Evolutionary conservation across 2,797 vertebrate species (phyloP), one percentile per base, ranked within the genome.

Genomic region (Falco novaeseelandiae): DNA sequence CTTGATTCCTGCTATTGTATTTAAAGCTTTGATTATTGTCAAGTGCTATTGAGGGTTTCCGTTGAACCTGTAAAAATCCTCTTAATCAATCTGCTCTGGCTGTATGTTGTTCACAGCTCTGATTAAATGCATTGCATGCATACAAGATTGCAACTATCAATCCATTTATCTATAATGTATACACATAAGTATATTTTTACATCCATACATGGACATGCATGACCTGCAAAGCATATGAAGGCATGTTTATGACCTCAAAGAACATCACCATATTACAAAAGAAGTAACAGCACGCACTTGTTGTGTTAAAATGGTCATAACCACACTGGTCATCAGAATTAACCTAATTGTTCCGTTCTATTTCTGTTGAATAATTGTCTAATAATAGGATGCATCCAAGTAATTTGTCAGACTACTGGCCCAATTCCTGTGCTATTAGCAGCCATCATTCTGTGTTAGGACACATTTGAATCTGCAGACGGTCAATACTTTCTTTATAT

Each of bases 11-110:
- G 94, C 90, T 94, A 93, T 91, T 96, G 91, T 93, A 94, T 95
- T 97, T 97, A 97, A 97, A 97, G 88, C 83, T 97, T 95, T 97
- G 96, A 96, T 98, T 97, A 96, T 97, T 93, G 89, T 95, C 92
- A 95, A 97, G 79, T 86, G 76, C 83, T 95, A 61, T 22, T 87
- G 90, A 93, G 83, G 51, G 46, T 89, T 96, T 97, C 95, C 15
- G 27, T 70, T 91, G 96, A 89, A 93, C 69, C 76, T 87, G 88
- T 93, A 90, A 95, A 97, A 96, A 87, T 93, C 89, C 71, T 96
- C 95, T 93, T 96, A 93, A 95, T 95, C 83, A 93, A 73, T 90
- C 79, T 89, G 40, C 62, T 97, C 82, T 80, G 72, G 38, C 29
- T 89, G 49, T 69, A 69, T 3, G 0, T 92, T 96, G 71, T 87